A percentile compares a stretch with the other conserved stretches of the same genome.
phyloP scores from a whole-genome alignment of 1,140 invertebrate genomes.

The Diorhabda carinulata region DNA sequence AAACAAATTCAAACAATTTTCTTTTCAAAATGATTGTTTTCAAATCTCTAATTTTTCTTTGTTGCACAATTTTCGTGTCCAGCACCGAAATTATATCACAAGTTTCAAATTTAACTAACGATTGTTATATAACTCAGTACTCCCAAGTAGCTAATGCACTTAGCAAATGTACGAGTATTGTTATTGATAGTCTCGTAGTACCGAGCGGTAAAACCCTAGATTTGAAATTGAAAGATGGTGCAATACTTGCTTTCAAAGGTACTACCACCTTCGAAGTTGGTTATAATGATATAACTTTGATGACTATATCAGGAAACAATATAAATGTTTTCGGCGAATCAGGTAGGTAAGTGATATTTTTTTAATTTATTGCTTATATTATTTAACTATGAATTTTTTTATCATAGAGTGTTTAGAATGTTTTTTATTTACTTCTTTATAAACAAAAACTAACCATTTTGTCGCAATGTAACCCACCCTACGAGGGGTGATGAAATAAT shows the following conservation, averaged over 20 bases:
- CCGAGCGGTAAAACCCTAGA: background rate
- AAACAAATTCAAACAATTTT: no score
- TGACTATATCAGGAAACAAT: background rate
- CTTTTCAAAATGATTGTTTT: no score
- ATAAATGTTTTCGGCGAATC: background rate
- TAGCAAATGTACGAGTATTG: background rate
- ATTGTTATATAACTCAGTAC: background rate
- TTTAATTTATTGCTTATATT: background rate
- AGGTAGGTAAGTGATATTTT: background rate
- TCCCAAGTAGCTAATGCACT: background rate
- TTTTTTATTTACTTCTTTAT: no score
- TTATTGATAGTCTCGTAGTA: background rate
- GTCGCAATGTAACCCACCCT: no score
- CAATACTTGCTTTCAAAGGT: background rate
- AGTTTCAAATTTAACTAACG: no score
- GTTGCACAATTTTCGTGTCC: no score
- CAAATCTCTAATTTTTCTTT: no score
- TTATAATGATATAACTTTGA: background rate
- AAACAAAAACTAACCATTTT: no score
- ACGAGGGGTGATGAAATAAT: no score
- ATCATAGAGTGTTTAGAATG: no score
- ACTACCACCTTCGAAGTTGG: background rate
- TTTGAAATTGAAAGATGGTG: background rate
- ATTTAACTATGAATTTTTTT: no score
- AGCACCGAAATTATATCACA: no score